Evolutionary conservation across 2,113 vertebrate genomes (phyloP), one percentile per base, ranked within the genome.

Genomic region (Tenrec ecaudatus): DNA sequence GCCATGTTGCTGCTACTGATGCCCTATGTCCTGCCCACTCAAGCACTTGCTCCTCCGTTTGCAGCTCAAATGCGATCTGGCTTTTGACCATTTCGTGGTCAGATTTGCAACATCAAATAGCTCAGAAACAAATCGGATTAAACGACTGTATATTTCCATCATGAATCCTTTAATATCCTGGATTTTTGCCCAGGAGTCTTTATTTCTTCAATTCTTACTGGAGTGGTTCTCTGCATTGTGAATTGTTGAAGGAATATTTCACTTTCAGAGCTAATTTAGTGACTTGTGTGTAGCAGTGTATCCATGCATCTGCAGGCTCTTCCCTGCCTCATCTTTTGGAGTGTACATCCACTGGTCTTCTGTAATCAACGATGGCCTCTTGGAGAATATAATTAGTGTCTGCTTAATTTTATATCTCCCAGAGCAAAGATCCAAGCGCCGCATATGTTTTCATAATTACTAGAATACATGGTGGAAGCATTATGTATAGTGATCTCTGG

Each of bases 401-500:
- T 79, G 36, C 53, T n/a, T 88, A 58, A 94, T 71, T 91, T 73
- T 86, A 3, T 66, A 36, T 62, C 27, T 90, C 66, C 76, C 78
- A 33, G 14, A 85, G 81, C 19, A n/a, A 12, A 76, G 22, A 80
- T n/a, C 64, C 68, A 14, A 60, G 29, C 40, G 82, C 81, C 75
- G 69, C 73, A 47, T 78, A 57, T 71, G 23, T 58, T 89, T 93
- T 64, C 75, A n/a, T 92, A 93, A 92, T 91, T 82, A 62, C 31
- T 92, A 78, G 68, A 91, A 33, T 81, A 78, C 89, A 82, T 79
- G 25, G 64, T 91, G 23, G 60, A 85, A 58, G 62, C 38, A 64
- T 87, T 82, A 95, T n/a, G 6, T 89, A 82, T 77, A 89, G 78
- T 85, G 78, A 89, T 89, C 77, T 93, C 81, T 81, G 91, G 83